Conservation (phyloP, 2,888 invertebrate species). For the Rhaphigaster nebulosa region DNA sequence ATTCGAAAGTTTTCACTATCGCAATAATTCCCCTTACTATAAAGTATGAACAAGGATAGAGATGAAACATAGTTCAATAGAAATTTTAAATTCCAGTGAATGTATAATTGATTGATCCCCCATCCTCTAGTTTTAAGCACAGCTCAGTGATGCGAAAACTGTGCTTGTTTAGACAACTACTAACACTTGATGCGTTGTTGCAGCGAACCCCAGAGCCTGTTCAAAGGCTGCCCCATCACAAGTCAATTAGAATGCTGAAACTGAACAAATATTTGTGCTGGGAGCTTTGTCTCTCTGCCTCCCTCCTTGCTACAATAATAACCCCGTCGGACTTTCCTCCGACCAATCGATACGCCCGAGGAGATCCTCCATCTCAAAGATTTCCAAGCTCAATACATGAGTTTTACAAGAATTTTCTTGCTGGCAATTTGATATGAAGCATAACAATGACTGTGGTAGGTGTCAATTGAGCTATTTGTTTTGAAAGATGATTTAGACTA, state of each 20-base stretch:
- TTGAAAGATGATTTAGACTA: too few relatives aligned
- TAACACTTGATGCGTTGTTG: conserved; percentile 10
- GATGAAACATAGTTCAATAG: not conserved
- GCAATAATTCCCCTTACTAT: too few relatives aligned
- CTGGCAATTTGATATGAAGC: not conserved
- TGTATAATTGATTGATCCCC: not conserved
- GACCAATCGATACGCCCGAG: conserved; percentile 20
- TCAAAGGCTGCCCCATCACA: conserved; percentile 60
- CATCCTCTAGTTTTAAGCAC: not conserved
- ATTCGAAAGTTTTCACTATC: too few relatives aligned
- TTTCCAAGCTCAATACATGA: not conserved
- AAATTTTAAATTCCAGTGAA: not conserved
- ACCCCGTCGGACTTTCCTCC: conserved; percentile 49
- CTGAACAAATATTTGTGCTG: conserved; percentile 54
- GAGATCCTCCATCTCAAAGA: conserved; percentile 1
- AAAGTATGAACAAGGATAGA: not conserved
- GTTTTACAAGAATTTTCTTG: not conserved
- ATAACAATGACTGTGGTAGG: not conserved
- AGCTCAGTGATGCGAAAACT: not conserved
- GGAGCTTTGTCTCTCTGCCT: conserved; percentile 41
- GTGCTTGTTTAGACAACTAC: conserved; percentile 31
- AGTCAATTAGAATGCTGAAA: conserved; percentile 63
- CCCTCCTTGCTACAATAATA: conserved; percentile 53
- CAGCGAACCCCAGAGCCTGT: not conserved
- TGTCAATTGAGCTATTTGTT: not conserved